A percentile compares a stretch with the other conserved stretches of the same genome.
Conservation (phyloP, 1,140 invertebrate species). For the Drosophila punjabiensis region DNA sequence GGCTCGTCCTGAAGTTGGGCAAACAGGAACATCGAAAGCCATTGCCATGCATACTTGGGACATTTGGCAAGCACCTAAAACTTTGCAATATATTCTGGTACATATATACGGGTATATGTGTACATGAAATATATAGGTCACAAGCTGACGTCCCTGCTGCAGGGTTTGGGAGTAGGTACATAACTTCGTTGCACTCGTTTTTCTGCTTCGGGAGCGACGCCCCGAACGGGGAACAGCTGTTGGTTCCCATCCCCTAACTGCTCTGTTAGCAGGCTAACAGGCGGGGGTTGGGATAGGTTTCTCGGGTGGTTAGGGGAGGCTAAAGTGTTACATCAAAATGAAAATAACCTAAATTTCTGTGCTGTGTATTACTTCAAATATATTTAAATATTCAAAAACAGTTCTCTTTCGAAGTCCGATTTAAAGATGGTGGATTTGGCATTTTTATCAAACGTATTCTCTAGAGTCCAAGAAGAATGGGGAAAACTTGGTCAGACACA, state of each 20-base stretch:
- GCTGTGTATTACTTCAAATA: background rate
- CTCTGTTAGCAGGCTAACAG: slow-evolving; percentile 35
- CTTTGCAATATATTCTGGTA: slow-evolving; percentile 22
- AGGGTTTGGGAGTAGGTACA: slow-evolving; percentile 16
- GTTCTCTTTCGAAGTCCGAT: too few relatives aligned
- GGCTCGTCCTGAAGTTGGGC: slow-evolving; percentile 24
- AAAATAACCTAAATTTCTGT: background rate
- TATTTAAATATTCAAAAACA: background rate
- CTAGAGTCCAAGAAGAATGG: too few relatives aligned
- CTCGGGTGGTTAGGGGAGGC: background rate
- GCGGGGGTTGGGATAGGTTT: slow-evolving; percentile 31
- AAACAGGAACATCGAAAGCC: slow-evolving; percentile 31
- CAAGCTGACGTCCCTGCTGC: slow-evolving; percentile 61
- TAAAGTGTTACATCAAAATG: background rate
- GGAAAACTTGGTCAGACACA: too few relatives aligned
- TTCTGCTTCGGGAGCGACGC: slow-evolving; percentile 60
- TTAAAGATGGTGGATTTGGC: too few relatives aligned
- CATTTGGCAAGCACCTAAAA: slow-evolving; percentile 17
- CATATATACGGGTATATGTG: slow-evolving; percentile 5
- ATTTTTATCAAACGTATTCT: too few relatives aligned
- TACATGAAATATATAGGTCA: slow-evolving; percentile 62
- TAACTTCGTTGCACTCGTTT: slow-evolving; percentile 72
- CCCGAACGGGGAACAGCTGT: slow-evolving; percentile 59
- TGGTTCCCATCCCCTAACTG: slow-evolving; percentile 33
- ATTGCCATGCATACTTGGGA: slow-evolving; percentile 38